Percentiles rank a stretch among this genome's conserved stretches.
phyloP scores from a whole-genome alignment of 53 echinoderm and acorn worm genomes.

The Holothuria leucospilota region DNA sequence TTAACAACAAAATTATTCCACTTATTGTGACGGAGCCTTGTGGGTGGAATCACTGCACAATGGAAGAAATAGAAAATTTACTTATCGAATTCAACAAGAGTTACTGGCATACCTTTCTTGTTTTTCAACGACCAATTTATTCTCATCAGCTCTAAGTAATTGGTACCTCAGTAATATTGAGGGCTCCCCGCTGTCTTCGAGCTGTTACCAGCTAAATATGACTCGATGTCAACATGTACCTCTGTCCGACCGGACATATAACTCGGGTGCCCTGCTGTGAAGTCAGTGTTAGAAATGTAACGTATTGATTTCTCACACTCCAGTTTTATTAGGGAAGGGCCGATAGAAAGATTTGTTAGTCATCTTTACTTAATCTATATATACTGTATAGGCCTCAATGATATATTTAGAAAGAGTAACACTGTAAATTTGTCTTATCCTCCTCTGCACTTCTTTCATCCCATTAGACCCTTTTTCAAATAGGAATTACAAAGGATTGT shows the following conservation, averaged over 20 bases:
- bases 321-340: not conserved
- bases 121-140: constrained; percentile 29
- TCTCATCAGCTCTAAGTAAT: constrained; percentile 21
- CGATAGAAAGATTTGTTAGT: constrained; percentile 1
- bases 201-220: constrained; percentile 14
- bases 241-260: not conserved
- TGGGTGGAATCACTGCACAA: no score
- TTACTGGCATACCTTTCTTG: constrained; percentile 15
- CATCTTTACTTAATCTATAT: not conserved
- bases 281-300: not conserved
- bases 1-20: no score
- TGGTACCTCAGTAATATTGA: constrained; percentile 28
- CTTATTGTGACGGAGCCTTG: no score
- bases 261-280: constrained; percentile 15
- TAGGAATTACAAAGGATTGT: no score
- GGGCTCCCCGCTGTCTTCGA: constrained; percentile 10
- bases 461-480: no score
- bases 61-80: no score
- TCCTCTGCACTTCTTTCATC: no score
- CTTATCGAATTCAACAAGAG: not conserved
- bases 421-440: no score
- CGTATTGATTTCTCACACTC: not conserved
- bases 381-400: no score
- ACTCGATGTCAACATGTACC: not conserved
- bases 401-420: no score